A percentile compares a stretch with the other conserved stretches of the same genome.
Evolutionary conservation across 2,888 invertebrate species (phyloP).

Genomic region (Anodontia alba): DNA sequence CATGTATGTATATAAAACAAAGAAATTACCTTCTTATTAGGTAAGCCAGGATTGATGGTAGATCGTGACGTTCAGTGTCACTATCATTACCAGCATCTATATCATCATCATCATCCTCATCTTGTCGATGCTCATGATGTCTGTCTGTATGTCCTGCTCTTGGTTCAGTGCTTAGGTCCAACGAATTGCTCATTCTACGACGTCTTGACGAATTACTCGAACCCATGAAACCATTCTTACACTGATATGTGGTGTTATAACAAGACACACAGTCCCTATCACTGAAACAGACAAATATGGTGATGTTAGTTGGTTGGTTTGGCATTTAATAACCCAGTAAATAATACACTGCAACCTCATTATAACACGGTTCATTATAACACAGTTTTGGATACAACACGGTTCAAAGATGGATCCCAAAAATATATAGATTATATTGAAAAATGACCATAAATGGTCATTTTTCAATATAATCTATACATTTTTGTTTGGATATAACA

Average conservation of each 20-base stretch:
- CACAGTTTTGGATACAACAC: no score
- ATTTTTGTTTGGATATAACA: no score
- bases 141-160: conserved; percentile 27
- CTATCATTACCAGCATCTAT: conserved; percentile 33
- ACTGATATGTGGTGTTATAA: background rate
- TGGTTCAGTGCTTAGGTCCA: conserved; percentile 34
- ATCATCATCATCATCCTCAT: conserved; percentile 4
- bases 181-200: conserved; percentile 60
- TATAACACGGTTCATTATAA: no score
- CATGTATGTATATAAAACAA: no score
- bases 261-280: background rate
- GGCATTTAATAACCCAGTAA: no score
- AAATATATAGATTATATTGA: no score
- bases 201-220: conserved; percentile 60
- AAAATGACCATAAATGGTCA: no score
- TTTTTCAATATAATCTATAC: no score
- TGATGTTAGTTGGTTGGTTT: no score
- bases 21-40: conserved; percentile 77
- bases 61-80: conserved; percentile 69
- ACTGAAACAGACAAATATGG: background rate
- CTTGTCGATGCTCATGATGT: conserved; percentile 5
- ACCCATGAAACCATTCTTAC: conserved; percentile 61
- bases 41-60: conserved; percentile 76
- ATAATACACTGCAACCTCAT: no score
- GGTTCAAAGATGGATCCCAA: no score